phyloP scores from a whole-genome alignment of 2,888 invertebrate species.

The Apodemia hepburni region DNA sequence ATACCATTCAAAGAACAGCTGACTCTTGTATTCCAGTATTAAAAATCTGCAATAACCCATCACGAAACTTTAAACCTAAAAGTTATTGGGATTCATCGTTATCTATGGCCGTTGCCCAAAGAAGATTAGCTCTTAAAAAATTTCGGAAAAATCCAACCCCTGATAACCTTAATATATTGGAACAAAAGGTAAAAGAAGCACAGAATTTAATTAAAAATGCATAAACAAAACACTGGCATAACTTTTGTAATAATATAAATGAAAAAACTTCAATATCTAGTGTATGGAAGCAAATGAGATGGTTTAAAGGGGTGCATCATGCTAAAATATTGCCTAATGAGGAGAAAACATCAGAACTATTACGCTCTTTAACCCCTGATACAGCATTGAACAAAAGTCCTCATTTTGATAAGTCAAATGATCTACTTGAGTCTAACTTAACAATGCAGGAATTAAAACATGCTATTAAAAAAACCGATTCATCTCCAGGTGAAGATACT shows the following conservation, averaged over 20 bases:
- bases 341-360: not conserved
- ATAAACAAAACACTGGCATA: not conserved
- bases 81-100: not conserved
- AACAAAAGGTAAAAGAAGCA: not conserved
- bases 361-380: not conserved
- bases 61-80: not conserved
- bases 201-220: not conserved
- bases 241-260: slow-evolving; percentile 1
- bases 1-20: not conserved
- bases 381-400: not conserved
- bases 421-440: not conserved
- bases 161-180: not conserved
- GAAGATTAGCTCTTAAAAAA: not conserved
- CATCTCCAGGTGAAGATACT: no score
- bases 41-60: not conserved
- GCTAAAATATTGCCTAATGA: not conserved
- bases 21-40: not conserved
- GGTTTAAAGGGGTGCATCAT: not conserved
- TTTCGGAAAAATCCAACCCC: not conserved
- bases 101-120: not conserved
- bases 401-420: not conserved
- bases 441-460: slow-evolving; percentile 8
- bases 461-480: slow-evolving; percentile 2
- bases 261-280: not conserved
- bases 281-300: not conserved